Conservation (phyloP, 2,797 vertebrate species). For the Pygocentrus nattereri region DNA sequence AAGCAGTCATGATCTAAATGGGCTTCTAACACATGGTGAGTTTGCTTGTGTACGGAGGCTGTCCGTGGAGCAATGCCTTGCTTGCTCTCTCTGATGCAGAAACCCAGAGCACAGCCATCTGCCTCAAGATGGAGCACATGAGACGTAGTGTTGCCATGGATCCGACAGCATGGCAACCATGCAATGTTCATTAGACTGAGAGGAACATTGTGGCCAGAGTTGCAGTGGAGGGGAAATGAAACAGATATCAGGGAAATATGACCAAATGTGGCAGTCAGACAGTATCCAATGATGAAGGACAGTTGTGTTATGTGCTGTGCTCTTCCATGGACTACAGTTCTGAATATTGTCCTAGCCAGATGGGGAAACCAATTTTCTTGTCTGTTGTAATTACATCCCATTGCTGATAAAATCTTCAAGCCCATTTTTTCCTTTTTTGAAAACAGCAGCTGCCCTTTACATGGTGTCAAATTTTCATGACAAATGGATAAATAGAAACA, state of each 20-base stretch:
- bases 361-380: no score
- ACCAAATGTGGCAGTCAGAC: constrained; percentile 16
- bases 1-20: constrained; percentile 27
- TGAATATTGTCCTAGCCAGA: neutral
- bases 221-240: constrained; percentile 35
- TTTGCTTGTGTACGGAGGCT: constrained; percentile 10
- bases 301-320: neutral
- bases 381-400: no score
- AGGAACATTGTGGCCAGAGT: constrained; percentile 18
- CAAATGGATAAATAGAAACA: no score
- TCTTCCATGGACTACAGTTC: neutral
- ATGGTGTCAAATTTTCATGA: no score
- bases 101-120: constrained; percentile 23
- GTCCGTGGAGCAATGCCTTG: constrained; percentile 19
- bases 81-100: neutral
- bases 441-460: no score
- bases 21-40: constrained; percentile 9
- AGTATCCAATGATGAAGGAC: constrained; percentile 9
- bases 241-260: constrained; percentile 35
- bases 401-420: no score
- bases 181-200: constrained; percentile 20
- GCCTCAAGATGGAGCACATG: constrained; percentile 58
- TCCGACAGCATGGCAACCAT: constrained; percentile 45
- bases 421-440: no score
- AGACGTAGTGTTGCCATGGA: constrained; percentile 48